Conservation (phyloP, 2,797 vertebrate species). For the Limosa lapponica region DNA sequence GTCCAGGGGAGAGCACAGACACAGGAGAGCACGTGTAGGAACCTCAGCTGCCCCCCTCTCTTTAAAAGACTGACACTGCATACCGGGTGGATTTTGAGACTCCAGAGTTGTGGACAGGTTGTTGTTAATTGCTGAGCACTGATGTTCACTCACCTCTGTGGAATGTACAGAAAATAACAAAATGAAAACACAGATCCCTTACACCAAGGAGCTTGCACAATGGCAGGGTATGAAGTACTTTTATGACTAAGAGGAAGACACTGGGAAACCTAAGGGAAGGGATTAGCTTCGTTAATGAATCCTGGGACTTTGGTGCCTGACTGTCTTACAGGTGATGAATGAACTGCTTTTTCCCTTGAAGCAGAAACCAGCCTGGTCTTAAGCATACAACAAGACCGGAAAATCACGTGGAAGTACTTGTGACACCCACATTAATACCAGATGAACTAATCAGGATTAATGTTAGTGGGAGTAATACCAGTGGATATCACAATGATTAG, state of each 20-base stretch:
- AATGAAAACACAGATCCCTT: background rate
- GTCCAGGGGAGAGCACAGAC: background rate
- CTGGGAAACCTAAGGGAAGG: background rate
- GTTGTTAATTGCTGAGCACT: background rate
- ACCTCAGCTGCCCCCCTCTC: background rate
- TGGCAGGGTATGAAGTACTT: background rate
- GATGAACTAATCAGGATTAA: conserved; percentile 31
- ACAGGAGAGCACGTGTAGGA: background rate
- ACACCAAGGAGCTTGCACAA: background rate
- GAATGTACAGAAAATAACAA: background rate
- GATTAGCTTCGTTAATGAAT: background rate
- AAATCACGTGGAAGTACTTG: background rate
- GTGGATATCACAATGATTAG: conserved; percentile 35
- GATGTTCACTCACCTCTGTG: background rate
- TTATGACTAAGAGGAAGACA: background rate
- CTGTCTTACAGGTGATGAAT: background rate
- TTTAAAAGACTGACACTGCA: background rate
- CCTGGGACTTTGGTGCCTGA: background rate
- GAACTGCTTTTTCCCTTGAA: background rate
- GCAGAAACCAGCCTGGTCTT: background rate
- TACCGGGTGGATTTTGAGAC: background rate
- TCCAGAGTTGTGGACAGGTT: background rate
- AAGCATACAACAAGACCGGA: background rate
- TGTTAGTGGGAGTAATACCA: conserved; percentile 5
- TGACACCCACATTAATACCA: conserved; percentile 14